These are phyloP conservation scores for Vipera latastei DNA, from an alignment of 2,797 vertebrate species.

Conservation along the genomic window DNA sequence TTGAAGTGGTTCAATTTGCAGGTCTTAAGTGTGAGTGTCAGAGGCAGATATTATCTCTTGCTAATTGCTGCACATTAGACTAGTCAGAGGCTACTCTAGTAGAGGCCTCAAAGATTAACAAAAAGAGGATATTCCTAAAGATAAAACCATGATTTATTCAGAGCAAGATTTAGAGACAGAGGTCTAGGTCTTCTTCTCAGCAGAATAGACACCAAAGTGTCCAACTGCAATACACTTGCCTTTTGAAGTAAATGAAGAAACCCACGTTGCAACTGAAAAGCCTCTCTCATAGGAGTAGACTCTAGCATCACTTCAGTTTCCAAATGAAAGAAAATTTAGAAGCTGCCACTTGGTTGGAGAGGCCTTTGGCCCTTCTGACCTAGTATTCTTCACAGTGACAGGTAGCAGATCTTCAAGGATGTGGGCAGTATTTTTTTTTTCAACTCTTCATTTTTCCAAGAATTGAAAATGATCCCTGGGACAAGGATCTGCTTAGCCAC, in stretches of 20 bases:
- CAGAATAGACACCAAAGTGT: background rate
- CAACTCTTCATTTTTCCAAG: background rate
- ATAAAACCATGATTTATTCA: background rate
- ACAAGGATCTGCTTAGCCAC: background rate
- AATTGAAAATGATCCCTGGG: background rate
- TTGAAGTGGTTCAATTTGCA: background rate
- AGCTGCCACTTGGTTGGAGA: background rate
- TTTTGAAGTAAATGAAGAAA: background rate
- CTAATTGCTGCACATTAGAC: background rate
- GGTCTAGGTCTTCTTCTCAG: too few relatives aligned
- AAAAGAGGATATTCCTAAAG: background rate
- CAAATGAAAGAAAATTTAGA: background rate
- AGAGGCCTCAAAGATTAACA: background rate
- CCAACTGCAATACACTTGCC: background rate
- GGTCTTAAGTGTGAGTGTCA: background rate
- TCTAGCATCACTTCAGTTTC: background rate
- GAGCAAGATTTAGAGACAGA: too few relatives aligned
- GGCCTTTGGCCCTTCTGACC: background rate
- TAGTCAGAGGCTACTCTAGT: background rate
- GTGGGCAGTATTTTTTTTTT: background rate
- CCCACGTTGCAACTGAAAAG: background rate
- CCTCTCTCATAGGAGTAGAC: background rate
- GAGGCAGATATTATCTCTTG: background rate
- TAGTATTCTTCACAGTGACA: background rate
- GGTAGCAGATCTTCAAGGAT: background rate